Evolutionary conservation across 2,888 invertebrate genomes (phyloP), one percentile per base, ranked within the genome.

Genomic region (Tuberolachnus salignus): DNA sequence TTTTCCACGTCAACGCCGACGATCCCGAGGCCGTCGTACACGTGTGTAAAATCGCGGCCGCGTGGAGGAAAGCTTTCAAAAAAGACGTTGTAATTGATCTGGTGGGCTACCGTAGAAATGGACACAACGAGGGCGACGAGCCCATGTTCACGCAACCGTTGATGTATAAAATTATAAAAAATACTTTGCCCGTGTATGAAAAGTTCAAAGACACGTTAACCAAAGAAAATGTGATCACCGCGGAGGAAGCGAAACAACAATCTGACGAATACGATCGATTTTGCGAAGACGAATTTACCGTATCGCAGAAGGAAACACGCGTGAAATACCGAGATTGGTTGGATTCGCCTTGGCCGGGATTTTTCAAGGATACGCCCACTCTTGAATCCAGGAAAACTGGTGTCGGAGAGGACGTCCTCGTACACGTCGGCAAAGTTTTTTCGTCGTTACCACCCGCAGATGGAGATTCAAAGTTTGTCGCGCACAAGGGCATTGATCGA

Each of bases 241-340:
- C 90, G 1, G 91, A 90, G 51, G 92, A 92, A 85, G 91, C 92
- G 53, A 92, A 93, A 84, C 87, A 87, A 83, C 95, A 96, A 4
- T 90, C 90, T 82, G 92, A 91, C 74, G 95, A 95, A 84, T 97
- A 97, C 85, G 95, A 97, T 83, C 92, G 94, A 85, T 95, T 97
- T 85, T 94, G 95, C 84, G 93, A 94, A 84, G 95, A 95, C 82
- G 94, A 96, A 0, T 92, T 93, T 85, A 89, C 88, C 83, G 92
- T 90, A 84, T 93, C 94, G 26, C 92, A 92, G 84, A 92, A 93
- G 85, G 93, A 94, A 85, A 95, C 94, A 0, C 93, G 93, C 85
- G 93, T 96, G 83, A 94, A 94, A 84, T 95, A 95, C 88, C 93
- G 94, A 87, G 95, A 97, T 85, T 97, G 97, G 97, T 89, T 98